Evolutionary conservation across 2,888 invertebrate species (phyloP), one percentile per base, ranked within the genome.

Genomic region (Neoascia interrupta): DNA sequence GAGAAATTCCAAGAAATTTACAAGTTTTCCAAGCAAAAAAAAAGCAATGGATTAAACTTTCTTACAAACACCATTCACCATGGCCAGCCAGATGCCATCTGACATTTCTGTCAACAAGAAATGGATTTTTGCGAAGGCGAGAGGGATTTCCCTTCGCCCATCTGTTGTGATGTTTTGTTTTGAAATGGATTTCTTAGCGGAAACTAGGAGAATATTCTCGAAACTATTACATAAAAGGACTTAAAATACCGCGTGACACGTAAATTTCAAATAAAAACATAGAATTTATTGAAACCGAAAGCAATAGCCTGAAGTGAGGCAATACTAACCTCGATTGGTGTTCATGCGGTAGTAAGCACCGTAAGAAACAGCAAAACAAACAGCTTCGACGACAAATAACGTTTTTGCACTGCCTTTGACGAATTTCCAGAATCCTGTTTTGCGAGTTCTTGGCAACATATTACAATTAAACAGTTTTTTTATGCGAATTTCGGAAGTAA

Each of bases 311-410:
- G n/a, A n/a, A n/a, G n/a, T n/a, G n/a, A n/a, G n/a, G n/a, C n/a
- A n/a, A n/a, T n/a, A n/a, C 90, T 88, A 88, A 94, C 95, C 93
- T 91, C 92, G 91, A 84, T 93, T 92, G 51, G 91, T 91, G 85
- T 94, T 94, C 86, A 94, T 90, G 88, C 91, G 92, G 85, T 90
- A 89, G 92, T 93, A 95, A 83, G 92, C 84, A 74, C 89, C 90
- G 89, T 93, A 94, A 21, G 92, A 90, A 47, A 88, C 91, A 41
- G 90, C 90, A 85, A 94, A 91, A 19, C 90, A 89, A 61, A 90
- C 82, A 11, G 90, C 90, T 89, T 95, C 95, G 5, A 90, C 84
- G 45, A 91, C 85, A 83, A 94, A 89, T 19, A 93, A 82, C 53
- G 89, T 85, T 86, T 91, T 91, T 23, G 91, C 90, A 82, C 91